Evolutionary conservation across 2,797 vertebrate species (phyloP), one percentile per base, ranked within the genome.

Genomic region (Neosilurus mollespiculum): DNA sequence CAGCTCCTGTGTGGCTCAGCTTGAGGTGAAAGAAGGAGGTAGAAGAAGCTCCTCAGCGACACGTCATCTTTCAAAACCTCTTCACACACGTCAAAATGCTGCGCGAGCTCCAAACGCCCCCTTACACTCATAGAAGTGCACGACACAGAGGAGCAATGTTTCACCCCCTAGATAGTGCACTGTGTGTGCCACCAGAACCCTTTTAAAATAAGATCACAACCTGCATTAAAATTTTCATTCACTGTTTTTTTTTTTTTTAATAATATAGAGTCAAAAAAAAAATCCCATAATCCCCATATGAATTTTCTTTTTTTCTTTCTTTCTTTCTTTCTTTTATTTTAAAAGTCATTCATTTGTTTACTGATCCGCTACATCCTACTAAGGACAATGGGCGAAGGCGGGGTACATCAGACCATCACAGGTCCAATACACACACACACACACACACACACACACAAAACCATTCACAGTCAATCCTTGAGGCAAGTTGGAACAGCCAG

Each of bases 1-100:
- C 81, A 81, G 87, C 34, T 87, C 91, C 89, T 90, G 89, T 92
- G 91, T 91, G 91, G 89, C 89, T 92, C 93, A 92, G 94, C 83
- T n/a, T 89, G 90, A 51, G n/a, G 22, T 20, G 34, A 64, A 62
- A 67, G 82, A 78, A 43, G 43, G 71, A 64, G 14, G 53, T 9
- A 43, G 20, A 86, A 80, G n/a, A 86, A 80, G n/a, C 51, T 66
- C 59, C 26, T 82, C 83, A 88, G 84, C 92, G 94, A 95, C 95
- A 95, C 94, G 94, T 95, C 94, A 95, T 93, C 95, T 94, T 87
- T 92, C 59, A n/a, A 77, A 91, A 90, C 89, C 84, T 88, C 90
- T 89, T 89, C 75, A 84, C 86, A 91, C 93, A 93, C 94, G 94
- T 94, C 94, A 95, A 91, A 90, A 12, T 81, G 75, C 78, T 61